Conservation (phyloP, 2,797 vertebrate genomes). For the Poeciliopsis gracilis region DNA sequence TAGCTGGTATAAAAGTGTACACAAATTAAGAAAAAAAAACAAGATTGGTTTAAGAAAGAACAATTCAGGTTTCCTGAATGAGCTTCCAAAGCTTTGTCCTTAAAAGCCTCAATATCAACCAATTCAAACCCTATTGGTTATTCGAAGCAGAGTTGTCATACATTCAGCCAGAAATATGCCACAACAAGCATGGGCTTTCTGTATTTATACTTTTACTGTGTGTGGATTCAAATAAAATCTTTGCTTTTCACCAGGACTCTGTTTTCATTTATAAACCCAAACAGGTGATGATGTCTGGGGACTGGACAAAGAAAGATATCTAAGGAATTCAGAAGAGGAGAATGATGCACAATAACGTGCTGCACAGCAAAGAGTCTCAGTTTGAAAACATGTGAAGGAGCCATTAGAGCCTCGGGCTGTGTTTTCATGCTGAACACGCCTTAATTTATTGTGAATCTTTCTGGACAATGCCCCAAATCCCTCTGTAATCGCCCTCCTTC, state of each 20-base stretch:
- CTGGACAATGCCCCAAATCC: slow-evolving; percentile 65
- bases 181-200: background rate
- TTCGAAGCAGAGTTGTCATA: background rate
- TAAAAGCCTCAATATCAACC: background rate
- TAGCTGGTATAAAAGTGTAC: background rate
- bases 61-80: background rate
- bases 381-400: slow-evolving; percentile 30
- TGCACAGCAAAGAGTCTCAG: slow-evolving; percentile 15
- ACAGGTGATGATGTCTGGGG: slow-evolving; percentile 5
- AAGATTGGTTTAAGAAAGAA: background rate
- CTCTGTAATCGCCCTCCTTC: slow-evolving; percentile 64
- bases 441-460: slow-evolving; percentile 41
- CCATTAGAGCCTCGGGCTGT: slow-evolving; percentile 13
- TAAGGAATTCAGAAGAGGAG: background rate
- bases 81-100: background rate
- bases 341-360: background rate
- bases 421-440: slow-evolving; percentile 47
- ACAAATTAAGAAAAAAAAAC: background rate
- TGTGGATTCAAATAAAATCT: background rate
- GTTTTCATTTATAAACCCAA: slow-evolving; percentile 25
- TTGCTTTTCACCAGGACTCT: background rate
- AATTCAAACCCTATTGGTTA: background rate
- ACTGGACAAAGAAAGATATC: slow-evolving; percentile 3
- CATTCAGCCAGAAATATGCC: background rate
- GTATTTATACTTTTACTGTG: background rate